These are phyloP conservation scores for Naso thynnoides DNA, from an alignment of 2,797 vertebrate species.

Conservation along the genomic window DNA sequence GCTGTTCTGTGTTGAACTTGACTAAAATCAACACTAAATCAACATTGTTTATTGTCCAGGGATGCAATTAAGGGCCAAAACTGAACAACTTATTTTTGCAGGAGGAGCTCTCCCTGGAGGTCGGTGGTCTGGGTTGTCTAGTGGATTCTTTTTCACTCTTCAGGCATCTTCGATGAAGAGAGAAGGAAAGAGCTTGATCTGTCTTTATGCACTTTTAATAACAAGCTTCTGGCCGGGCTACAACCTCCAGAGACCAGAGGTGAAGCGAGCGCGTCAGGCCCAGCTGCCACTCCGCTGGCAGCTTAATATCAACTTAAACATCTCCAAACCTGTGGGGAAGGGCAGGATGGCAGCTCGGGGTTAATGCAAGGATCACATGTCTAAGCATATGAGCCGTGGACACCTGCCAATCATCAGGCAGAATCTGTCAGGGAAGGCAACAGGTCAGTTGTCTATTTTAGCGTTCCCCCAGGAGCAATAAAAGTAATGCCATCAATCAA, in stretches of 20 bases:
- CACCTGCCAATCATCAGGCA: conserved; percentile 70
- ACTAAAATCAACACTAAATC: conserved; percentile 19
- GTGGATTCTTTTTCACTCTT: conserved; percentile 39
- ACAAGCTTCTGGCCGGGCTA: conserved; percentile 64
- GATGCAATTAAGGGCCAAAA: conserved; percentile 48
- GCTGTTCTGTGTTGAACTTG: conserved; percentile 1
- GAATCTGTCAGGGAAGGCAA: conserved; percentile 45
- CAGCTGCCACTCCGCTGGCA: conserved; percentile 63
- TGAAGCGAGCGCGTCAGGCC: conserved; percentile 60
- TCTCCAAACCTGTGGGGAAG: conserved; percentile 37
- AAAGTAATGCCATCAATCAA: conserved; percentile 65
- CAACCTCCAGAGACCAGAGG: conserved; percentile 67
- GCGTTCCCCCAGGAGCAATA: conserved; percentile 48
- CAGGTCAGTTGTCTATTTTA: conserved; percentile 59
- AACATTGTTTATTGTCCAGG: conserved; percentile 45
- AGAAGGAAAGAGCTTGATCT: conserved; percentile 59
- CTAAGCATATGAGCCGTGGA: conserved; percentile 64
- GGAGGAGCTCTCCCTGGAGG: conserved; percentile 14
- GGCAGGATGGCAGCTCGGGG: conserved; percentile 17
- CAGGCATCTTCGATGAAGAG: conserved; percentile 41
- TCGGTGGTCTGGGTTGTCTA: background rate
- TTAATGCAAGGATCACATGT: conserved; percentile 61
- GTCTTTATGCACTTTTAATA: conserved; percentile 76
- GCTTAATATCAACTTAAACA: conserved; percentile 75
- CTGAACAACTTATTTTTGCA: conserved; percentile 28